Percentiles rank a stretch among this genome's conserved stretches.
Conservation (phyloP, 2,797 vertebrate genomes). For the Pagetopsis macropterus region DNA sequence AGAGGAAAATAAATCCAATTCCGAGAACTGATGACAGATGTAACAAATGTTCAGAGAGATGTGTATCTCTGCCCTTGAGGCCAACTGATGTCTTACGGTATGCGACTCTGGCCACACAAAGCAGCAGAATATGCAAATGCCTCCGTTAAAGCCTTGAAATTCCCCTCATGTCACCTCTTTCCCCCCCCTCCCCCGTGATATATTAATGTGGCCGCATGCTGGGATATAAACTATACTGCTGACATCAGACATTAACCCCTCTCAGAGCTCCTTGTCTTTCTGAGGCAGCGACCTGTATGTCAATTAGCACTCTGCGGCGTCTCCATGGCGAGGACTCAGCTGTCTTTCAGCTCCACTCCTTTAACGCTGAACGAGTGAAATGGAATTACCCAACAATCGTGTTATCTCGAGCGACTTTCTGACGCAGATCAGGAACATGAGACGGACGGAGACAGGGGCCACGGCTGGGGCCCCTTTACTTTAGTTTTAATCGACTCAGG, state of each 20-base stretch:
- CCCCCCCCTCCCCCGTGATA: constrained; percentile 46
- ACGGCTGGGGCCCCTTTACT: background rate
- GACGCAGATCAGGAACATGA: background rate
- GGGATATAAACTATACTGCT: constrained; percentile 46
- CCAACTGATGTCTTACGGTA: background rate
- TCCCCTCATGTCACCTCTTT: constrained; percentile 22
- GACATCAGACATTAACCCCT: constrained; percentile 66
- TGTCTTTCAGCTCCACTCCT: constrained; percentile 45
- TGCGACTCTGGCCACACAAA: background rate
- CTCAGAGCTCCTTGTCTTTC: constrained; percentile 40
- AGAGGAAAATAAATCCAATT: background rate
- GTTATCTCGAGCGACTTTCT: constrained; percentile 21
- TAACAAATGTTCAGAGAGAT: constrained; percentile 18
- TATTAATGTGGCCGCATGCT: background rate
- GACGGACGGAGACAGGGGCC: background rate
- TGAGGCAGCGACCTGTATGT: constrained; percentile 37
- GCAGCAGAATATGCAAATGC: constrained; percentile 48
- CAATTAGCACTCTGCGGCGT: constrained; percentile 50
- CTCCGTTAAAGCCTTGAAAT: constrained; percentile 29
- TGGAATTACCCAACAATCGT: constrained; percentile 48
- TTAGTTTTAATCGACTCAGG: background rate
- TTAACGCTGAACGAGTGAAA: constrained; percentile 44
- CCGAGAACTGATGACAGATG: constrained; percentile 1
- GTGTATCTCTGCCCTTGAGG: constrained; percentile 34
- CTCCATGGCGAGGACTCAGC: constrained; percentile 60